Conservation (phyloP, 2,888 invertebrate genomes). For the Drosophila diplacantha region DNA sequence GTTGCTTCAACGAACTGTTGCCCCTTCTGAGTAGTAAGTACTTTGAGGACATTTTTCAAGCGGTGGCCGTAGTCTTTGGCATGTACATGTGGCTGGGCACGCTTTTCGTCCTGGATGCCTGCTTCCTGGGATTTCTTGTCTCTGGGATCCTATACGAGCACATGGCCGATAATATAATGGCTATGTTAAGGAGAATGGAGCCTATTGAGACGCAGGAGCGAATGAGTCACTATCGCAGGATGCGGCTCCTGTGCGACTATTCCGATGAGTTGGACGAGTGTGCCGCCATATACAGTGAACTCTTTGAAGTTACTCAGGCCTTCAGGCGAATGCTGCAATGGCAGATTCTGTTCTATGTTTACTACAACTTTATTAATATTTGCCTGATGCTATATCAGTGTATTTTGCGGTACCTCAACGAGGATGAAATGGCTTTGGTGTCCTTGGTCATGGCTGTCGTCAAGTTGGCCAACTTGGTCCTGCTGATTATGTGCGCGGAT, state of each 20-base stretch:
- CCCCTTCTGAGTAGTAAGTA: constrained; percentile 32
- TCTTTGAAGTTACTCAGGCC: constrained; percentile 55
- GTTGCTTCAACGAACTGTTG: constrained; percentile 59
- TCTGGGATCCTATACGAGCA: constrained; percentile 61
- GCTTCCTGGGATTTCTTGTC: constrained; percentile 66
- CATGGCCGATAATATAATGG: constrained; percentile 52
- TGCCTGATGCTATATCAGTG: constrained; percentile 64
- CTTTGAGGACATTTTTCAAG: neutral
- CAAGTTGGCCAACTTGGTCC: constrained; percentile 57
- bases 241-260: constrained; percentile 63
- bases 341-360: constrained; percentile 70
- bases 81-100: constrained; percentile 68
- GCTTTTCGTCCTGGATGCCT: constrained; percentile 61
- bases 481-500: constrained; percentile 66
- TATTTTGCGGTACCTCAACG: constrained; percentile 52
- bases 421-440: constrained; percentile 34
- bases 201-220: constrained; percentile 47
- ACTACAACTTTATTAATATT: constrained; percentile 65
- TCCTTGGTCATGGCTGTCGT: constrained; percentile 48
- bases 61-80: constrained; percentile 35
- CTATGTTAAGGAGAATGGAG: constrained; percentile 55
- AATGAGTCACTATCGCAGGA: constrained; percentile 55
- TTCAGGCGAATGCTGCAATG: constrained; percentile 67
- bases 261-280: constrained; percentile 66
- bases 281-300: constrained; percentile 56